A percentile compares a stretch with the other conserved stretches of the same genome.
These are phyloP conservation scores for Oligia strigilis DNA, from an alignment of 2,888 invertebrate species.

Conservation along the genomic window DNA sequence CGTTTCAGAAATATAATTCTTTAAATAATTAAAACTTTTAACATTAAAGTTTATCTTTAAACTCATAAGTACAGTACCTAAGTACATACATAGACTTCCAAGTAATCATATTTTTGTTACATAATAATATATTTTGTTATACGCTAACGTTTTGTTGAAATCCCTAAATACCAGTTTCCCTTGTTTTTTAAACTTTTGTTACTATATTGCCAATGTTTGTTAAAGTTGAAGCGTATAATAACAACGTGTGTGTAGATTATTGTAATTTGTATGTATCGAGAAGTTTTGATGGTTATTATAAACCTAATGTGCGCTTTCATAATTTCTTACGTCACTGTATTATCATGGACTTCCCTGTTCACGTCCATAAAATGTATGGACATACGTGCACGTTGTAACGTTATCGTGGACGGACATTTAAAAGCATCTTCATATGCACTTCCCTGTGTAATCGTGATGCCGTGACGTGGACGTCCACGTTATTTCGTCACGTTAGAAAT, in stretches of 20 bases:
- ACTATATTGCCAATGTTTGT: conserved; percentile 10
- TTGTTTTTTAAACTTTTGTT: conserved; percentile 4
- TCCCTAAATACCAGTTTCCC: background rate
- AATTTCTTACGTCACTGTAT: background rate
- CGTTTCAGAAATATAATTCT: background rate
- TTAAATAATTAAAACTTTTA: background rate
- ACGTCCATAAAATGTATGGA: background rate
- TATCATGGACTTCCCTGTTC: background rate
- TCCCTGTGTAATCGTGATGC: background rate
- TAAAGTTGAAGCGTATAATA: background rate
- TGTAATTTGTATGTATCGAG: background rate
- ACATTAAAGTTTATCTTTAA: background rate
- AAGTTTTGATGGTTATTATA: background rate
- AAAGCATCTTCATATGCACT: background rate
- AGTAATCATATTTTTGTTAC: conserved; percentile 13
- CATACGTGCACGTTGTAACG: background rate
- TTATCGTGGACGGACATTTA: background rate
- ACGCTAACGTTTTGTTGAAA: conserved; percentile 29
- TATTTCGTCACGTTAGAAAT: background rate
- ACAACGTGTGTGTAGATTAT: conserved; percentile 3
- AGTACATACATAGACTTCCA: background rate
- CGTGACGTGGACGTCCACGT: background rate
- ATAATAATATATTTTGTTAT: conserved; percentile 34
- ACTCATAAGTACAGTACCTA: background rate
- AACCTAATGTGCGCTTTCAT: background rate